A percentile compares a stretch with the other conserved stretches of the same genome.
These are phyloP conservation scores for Platyrinchus mystaceus DNA, from an alignment of 2,797 vertebrate genomes.

Conservation along the genomic window DNA sequence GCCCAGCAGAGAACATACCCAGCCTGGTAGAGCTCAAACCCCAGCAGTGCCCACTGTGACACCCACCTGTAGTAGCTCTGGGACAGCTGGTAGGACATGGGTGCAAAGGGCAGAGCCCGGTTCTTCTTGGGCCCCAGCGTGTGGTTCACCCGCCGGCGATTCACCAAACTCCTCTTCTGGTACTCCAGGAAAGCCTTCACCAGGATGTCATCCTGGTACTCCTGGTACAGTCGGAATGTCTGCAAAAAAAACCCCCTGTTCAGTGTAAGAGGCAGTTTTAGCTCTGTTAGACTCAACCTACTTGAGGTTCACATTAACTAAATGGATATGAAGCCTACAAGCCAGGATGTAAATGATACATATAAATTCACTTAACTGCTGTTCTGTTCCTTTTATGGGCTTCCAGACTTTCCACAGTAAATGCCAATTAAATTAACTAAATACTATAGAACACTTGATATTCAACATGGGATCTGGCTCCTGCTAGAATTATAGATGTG, in stretches of 20 bases:
- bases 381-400: background rate
- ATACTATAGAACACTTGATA: background rate
- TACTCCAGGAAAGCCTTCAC: slow-evolving; percentile 86
- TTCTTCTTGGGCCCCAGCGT: slow-evolving; percentile 87
- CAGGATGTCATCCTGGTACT: slow-evolving; percentile 86
- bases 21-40: background rate
- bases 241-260: background rate
- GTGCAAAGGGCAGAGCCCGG: slow-evolving; percentile 88
- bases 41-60: background rate
- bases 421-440: background rate
- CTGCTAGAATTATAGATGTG: background rate
- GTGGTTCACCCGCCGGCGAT: slow-evolving; percentile 86
- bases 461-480: background rate
- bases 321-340: background rate
- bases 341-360: background rate
- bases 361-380: background rate
- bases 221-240: slow-evolving; percentile 90
- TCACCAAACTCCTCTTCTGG: slow-evolving; percentile 86
- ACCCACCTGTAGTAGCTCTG: slow-evolving; percentile 92
- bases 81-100: slow-evolving; percentile 97
- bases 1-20: background rate
- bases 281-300: background rate
- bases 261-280: background rate
- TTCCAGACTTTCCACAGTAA: background rate
- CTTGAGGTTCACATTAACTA: background rate